Percentiles rank a stretch among this genome's conserved stretches.
Evolutionary conservation across 1,140 invertebrate genomes (phyloP).

Genomic region (Chironomus tepperi): DNA sequence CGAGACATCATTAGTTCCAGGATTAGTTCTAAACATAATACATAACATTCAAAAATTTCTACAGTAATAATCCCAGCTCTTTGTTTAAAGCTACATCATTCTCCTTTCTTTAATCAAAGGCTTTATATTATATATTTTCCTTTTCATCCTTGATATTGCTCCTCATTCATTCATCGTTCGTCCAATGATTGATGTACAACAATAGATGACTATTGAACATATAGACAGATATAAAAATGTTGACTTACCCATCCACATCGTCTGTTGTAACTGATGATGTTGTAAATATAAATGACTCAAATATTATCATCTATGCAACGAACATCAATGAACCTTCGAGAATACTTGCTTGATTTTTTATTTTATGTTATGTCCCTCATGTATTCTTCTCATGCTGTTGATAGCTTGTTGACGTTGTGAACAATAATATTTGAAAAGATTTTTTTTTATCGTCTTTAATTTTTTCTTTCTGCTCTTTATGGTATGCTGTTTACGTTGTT

Average conservation of each 20-base stretch:
- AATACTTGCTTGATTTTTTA: neutral
- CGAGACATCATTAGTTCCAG: too few species aligned
- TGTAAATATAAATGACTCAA: neutral
- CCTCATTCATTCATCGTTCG: neutral
- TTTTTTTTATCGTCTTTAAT: conserved; percentile 9
- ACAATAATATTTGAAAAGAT: too few species aligned
- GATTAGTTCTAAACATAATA: too few species aligned
- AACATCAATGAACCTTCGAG: neutral
- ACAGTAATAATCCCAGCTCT: too few species aligned
- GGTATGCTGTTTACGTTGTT: too few species aligned
- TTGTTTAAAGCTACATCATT: too few species aligned
- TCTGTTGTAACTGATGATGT: neutral
- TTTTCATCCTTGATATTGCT: neutral
- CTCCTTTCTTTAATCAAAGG: too few species aligned
- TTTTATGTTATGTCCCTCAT: neutral
- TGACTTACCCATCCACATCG: neutral
- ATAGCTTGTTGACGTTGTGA: neutral
- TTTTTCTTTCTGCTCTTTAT: neutral
- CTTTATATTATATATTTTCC: neutral
- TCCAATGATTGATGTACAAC: conserved; percentile 1
- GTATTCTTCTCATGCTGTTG: neutral
- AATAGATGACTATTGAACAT: neutral
- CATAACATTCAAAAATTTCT: too few species aligned
- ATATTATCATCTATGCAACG: neutral
- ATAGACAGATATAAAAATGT: neutral